Evolutionary conservation across 2,113 vertebrate species (phyloP).

Genomic region (Miniopterus natalensis): DNA sequence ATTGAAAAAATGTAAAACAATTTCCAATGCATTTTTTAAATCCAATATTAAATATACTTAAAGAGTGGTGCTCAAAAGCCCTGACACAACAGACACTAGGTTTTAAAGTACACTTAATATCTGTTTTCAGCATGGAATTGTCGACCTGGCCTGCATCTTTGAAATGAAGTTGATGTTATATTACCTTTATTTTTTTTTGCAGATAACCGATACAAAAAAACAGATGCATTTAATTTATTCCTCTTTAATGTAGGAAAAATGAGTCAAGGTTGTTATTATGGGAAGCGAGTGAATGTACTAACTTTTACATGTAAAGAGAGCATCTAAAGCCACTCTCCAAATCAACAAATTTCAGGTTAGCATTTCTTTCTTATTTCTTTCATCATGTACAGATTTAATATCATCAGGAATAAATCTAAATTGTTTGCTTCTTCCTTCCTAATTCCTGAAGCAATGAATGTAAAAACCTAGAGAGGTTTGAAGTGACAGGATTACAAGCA

Average conservation of each 20-base stretch:
- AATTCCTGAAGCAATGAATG: constrained; percentile 90
- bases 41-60: constrained; percentile 24
- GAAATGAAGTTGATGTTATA: constrained; percentile 53
- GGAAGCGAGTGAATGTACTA: constrained; percentile 21
- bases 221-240: constrained; percentile 68
- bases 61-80: background rate
- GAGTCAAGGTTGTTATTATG: constrained; percentile 48
- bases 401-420: constrained; percentile 91
- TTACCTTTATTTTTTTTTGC: constrained; percentile 61
- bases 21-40: constrained; percentile 43
- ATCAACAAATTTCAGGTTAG: constrained; percentile 81
- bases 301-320: constrained; percentile 66
- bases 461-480: constrained; percentile 90
- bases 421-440: constrained; percentile 90
- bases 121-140: constrained; percentile 31
- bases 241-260: constrained; percentile 70
- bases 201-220: constrained; percentile 47
- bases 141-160: constrained; percentile 34
- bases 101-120: constrained; percentile 52
- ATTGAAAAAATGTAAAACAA: constrained; percentile 52
- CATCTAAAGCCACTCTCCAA: constrained; percentile 73
- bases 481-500: constrained; percentile 93
- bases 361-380: constrained; percentile 84
- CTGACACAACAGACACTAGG: constrained; percentile 35
- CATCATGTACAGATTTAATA: constrained; percentile 89